phyloP scores from a whole-genome alignment of 2,113 vertebrate species.

The Notothenia rossii region DNA sequence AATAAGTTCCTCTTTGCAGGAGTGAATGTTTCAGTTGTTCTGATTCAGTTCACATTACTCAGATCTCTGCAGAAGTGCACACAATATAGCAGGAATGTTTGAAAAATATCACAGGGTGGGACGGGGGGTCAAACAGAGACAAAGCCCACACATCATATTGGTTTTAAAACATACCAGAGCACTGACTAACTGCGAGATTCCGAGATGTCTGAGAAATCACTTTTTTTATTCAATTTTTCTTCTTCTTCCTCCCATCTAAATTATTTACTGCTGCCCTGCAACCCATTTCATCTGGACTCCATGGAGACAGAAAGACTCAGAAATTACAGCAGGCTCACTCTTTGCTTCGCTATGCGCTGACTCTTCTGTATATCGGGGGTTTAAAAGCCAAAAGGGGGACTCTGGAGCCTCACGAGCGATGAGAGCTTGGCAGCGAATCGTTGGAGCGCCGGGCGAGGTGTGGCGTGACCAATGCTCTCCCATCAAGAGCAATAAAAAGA shows the following conservation, averaged over 20 bases:
- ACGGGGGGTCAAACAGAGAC: constrained; percentile 4
- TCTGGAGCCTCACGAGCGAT: constrained; percentile 18
- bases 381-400: constrained; percentile 34
- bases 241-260: constrained; percentile 62
- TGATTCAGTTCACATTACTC: constrained; percentile 95
- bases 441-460: constrained; percentile 43
- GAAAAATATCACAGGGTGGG: background rate
- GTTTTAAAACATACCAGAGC: constrained; percentile 53
- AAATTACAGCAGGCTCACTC: constrained; percentile 60
- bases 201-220: constrained; percentile 65
- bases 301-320: constrained; percentile 65
- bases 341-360: constrained; percentile 65
- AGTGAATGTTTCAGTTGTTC: no score
- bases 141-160: constrained; percentile 3
- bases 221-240: constrained; percentile 57
- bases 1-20: no score
- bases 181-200: constrained; percentile 61
- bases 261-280: constrained; percentile 86
- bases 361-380: constrained; percentile 30
- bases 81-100: constrained; percentile 5
- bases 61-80: constrained; percentile 89
- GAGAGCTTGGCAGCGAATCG: constrained; percentile 32
- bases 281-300: constrained; percentile 83
- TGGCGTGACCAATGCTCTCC: constrained; percentile 53
- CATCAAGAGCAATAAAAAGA: constrained; percentile 55